Evolutionary conservation across 2,888 invertebrate species (phyloP).

Genomic region (Hermaeophaga mercurialis): DNA sequence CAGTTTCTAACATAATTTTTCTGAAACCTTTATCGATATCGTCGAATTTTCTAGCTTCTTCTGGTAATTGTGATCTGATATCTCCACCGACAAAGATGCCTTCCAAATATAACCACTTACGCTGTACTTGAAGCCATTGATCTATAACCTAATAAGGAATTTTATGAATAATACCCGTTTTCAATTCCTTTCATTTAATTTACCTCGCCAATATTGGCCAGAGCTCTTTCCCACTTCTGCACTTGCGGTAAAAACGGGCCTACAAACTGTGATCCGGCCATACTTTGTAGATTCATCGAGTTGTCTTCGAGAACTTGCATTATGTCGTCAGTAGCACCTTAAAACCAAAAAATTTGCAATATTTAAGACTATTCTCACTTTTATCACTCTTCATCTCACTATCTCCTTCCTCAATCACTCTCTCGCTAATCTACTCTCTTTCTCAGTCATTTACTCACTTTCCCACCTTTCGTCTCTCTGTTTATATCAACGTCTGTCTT

Average conservation of each 20-base stretch:
- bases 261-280: constrained; percentile 89
- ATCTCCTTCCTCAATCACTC: too few relatives aligned
- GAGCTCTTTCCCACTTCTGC: constrained; percentile 82
- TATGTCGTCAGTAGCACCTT: constrained; percentile 83
- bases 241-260: constrained; percentile 85
- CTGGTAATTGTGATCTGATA: constrained; percentile 83
- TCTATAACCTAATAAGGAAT: constrained; percentile 64
- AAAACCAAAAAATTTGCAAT: too few relatives aligned
- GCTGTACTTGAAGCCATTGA: constrained; percentile 84
- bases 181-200: too few relatives aligned
- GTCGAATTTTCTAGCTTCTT: constrained; percentile 90
- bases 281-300: constrained; percentile 87
- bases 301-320: constrained; percentile 79
- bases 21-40: constrained; percentile 82
- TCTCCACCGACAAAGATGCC: constrained; percentile 92
- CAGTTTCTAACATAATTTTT: constrained; percentile 84
- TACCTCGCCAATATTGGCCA: constrained; percentile 70
- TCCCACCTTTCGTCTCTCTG: too few relatives aligned
- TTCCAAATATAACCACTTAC: constrained; percentile 91
- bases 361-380: too few relatives aligned
- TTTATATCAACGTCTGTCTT: too few relatives aligned
- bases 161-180: neutral
- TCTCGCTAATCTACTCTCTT: too few relatives aligned
- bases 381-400: too few relatives aligned
- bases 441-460: too few relatives aligned